Conservation (phyloP, 2,113 vertebrate species). For the Bothrops jararaca region DNA sequence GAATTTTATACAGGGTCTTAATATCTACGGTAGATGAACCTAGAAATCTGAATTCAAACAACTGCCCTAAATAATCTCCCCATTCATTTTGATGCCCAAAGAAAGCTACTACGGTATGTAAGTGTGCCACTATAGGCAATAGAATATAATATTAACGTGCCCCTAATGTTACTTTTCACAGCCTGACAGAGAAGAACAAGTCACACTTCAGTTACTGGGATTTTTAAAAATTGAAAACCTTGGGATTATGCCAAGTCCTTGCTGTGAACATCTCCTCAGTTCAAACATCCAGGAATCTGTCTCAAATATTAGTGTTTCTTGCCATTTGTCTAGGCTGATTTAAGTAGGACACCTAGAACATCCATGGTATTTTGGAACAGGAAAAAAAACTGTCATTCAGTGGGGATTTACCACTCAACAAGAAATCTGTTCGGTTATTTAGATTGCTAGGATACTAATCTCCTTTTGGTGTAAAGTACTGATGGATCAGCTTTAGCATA, state of each 20-base stretch:
- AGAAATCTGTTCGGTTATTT: constrained; percentile 8
- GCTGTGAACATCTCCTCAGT: constrained; percentile 16
- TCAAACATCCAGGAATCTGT: constrained; percentile 22
- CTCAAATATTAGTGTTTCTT: constrained; percentile 27
- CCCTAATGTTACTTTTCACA: neutral
- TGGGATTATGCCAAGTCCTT: constrained; percentile 20
- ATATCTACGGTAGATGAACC: neutral
- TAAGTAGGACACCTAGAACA: constrained; percentile 9
- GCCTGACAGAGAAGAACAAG: neutral
- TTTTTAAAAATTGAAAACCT: neutral
- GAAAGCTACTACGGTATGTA: neutral
- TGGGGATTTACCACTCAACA: constrained; percentile 5
- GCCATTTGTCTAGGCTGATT: neutral
- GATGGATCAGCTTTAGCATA: neutral
- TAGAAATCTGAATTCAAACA: neutral
- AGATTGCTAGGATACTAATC: constrained; percentile 10
- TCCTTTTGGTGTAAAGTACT: constrained; percentile 3
- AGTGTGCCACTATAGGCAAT: neutral
- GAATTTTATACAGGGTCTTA: neutral
- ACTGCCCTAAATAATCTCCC: neutral
- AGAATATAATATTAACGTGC: neutral
- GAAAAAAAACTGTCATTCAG: neutral
- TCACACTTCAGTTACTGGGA: neutral
- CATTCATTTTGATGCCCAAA: neutral
- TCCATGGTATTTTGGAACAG: constrained; percentile 26